Percentiles rank a stretch among this genome's conserved stretches.
phyloP scores from a whole-genome alignment of 2,888 invertebrate genomes.

The Phyllotreta cruciferae region DNA sequence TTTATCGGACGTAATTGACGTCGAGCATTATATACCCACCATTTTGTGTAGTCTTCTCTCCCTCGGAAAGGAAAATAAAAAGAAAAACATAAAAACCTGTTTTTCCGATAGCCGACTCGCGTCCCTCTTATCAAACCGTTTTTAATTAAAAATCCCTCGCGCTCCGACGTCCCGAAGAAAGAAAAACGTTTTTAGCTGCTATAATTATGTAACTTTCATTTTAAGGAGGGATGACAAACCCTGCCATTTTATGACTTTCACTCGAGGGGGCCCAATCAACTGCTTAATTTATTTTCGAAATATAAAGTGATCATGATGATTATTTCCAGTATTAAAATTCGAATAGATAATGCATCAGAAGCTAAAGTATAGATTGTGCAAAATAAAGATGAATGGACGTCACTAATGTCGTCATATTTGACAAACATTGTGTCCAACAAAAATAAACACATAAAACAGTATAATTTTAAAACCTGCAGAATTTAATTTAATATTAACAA shows the following conservation, averaged over 20 bases:
- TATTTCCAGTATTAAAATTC: too few relatives aligned
- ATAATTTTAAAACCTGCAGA: too few relatives aligned
- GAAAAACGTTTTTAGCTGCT: conserved; percentile 35
- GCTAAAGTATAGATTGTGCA: too few relatives aligned
- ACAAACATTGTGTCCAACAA: too few relatives aligned
- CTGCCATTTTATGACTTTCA: conserved; percentile 37
- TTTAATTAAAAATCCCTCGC: conserved; percentile 36
- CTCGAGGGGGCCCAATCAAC: conserved; percentile 22
- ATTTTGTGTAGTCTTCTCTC: conserved; percentile 20
- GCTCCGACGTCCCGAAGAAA: conserved; percentile 25
- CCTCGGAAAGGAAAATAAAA: conserved; percentile 24
- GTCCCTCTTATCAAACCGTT: conserved; percentile 34
- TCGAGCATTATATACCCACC: conserved; percentile 22
- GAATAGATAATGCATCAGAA: too few relatives aligned
- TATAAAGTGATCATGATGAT: too few relatives aligned
- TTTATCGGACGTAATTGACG: conserved; percentile 29
- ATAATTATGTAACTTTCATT: conserved; percentile 38
- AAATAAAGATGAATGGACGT: too few relatives aligned
- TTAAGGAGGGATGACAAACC: conserved; percentile 32
- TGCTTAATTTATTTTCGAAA: conserved; percentile 13
- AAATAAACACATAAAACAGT: too few relatives aligned
- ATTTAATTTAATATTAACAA: too few relatives aligned
- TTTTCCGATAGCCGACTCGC: conserved; percentile 25
- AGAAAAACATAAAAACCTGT: conserved; percentile 34
- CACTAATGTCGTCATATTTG: too few relatives aligned